Evolutionary conservation across 2,113 vertebrate genomes (phyloP).

Genomic region (Indicator indicator): DNA sequence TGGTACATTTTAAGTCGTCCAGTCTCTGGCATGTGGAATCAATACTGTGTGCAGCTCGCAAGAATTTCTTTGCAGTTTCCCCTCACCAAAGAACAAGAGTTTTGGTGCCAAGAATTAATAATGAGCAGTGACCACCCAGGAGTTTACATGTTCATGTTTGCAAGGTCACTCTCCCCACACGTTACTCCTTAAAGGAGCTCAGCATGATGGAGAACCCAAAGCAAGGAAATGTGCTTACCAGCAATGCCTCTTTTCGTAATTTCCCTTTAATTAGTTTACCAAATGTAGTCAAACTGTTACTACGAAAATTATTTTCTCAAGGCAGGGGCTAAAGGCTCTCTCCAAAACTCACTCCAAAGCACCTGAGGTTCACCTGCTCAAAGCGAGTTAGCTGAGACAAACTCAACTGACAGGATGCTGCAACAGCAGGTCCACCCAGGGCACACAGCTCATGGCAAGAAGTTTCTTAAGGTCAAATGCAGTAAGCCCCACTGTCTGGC

Average conservation of each 20-base stretch:
- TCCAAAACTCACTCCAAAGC: background rate
- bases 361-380: background rate
- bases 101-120: background rate
- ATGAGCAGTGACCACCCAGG: background rate
- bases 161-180: background rate
- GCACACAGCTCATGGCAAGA: background rate
- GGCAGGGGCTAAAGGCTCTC: background rate
- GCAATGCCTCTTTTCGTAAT: background rate
- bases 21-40: background rate
- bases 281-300: conserved; percentile 43
- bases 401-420: background rate
- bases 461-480: conserved; percentile 62
- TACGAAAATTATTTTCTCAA: background rate
- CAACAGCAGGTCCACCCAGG: background rate
- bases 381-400: background rate
- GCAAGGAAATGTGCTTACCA: background rate
- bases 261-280: conserved; percentile 19
- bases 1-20: background rate
- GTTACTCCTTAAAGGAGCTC: background rate
- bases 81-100: background rate
- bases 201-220: background rate
- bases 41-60: background rate
- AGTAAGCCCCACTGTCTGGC: conserved; percentile 45
- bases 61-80: background rate
- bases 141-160: background rate